These are phyloP conservation scores for Holocentrus rufus DNA, from an alignment of 2,797 vertebrate species.

Conservation along the genomic window DNA sequence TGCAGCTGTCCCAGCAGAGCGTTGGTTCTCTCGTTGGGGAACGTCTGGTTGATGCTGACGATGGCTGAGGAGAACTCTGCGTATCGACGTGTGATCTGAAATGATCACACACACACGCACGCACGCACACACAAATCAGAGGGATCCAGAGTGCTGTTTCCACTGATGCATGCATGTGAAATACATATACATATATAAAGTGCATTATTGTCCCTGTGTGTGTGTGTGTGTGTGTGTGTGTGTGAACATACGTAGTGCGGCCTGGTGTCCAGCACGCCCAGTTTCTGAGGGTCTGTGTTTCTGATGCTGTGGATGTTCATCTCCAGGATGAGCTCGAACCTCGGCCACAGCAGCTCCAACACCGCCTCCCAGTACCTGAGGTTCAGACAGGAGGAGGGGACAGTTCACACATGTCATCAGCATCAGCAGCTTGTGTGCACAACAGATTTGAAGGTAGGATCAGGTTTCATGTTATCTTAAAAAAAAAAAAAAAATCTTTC, in stretches of 20 bases:
- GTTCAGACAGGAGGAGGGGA: constrained; percentile 6
- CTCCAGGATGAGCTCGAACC: constrained; percentile 91
- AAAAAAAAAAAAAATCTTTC: too few relatives aligned
- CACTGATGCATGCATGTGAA: not conserved
- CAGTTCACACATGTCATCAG: too few relatives aligned
- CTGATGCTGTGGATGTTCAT: constrained; percentile 95
- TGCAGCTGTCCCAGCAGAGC: constrained; percentile 89
- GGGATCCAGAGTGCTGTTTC: not conserved
- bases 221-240: constrained; percentile 43
- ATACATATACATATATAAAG: too few relatives aligned
- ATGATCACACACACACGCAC: constrained; percentile 16
- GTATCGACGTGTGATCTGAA: constrained; percentile 91
- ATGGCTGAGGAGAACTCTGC: constrained; percentile 94
- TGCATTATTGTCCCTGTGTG: constrained; percentile 3
- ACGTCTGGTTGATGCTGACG: constrained; percentile 95
- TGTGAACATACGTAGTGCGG: constrained; percentile 87
- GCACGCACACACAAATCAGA: not conserved
- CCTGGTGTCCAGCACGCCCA: constrained; percentile 90
- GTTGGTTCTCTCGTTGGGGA: constrained; percentile 89
- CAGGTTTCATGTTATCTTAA: too few relatives aligned
- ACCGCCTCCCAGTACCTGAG: constrained; percentile 92
- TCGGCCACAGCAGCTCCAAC: constrained; percentile 91
- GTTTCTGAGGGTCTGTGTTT: constrained; percentile 91
- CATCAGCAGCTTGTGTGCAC: too few relatives aligned
- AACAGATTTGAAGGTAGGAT: too few relatives aligned